Evolutionary conservation across 2,113 vertebrate genomes (phyloP), one percentile per base, ranked within the genome.

Genomic region (Protomyctophum bolini): DNA sequence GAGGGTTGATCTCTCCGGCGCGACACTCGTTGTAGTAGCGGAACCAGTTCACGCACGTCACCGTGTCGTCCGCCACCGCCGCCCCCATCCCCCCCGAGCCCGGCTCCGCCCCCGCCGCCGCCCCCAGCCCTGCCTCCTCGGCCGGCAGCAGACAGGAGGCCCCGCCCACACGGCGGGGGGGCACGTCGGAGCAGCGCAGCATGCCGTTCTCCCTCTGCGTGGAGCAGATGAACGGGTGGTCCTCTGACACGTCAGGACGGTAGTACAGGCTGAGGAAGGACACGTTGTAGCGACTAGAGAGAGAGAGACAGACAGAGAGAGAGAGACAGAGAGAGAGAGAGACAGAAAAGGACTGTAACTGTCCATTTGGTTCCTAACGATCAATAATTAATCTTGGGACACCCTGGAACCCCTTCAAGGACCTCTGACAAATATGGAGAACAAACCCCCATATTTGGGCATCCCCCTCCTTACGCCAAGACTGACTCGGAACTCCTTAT

Each of bases 141-240:
- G 50, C 88, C 51, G 84, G 90, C 76, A 98, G 92, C 0, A 92
- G 92, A 86, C 97, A 99, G 79, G 92, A 94, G 60, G 92, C 82
- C 6, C 95, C 90, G 70, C 90, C 91, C 52, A 95, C 94, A 0
- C 94, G 94, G 72, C 94, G 94, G 65, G 85, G 88, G 4, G 97
- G 97, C 62, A 99, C 95, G 62, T 93, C 94, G 0, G 94, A 93
- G 78, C 98, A 99, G 1, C 93, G 92, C 78, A 96, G 94, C 96
- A 99, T 98, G 46, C 97, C 98, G 0, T 98, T 99, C 58, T 99
- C 97, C 0, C 95, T 92, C 55, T 93, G 93, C 0, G 92, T 93
- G 0, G 98, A 99, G 87, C 98, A 99, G 91, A 99, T 98, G 91
- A 98, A 99, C 0, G 97, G 97, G 61, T 95, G 94, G 73, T 98